Evolutionary conservation across 1,140 invertebrate genomes (phyloP), one percentile per base, ranked within the genome.

Genomic region (Cepaea nemoralis): DNA sequence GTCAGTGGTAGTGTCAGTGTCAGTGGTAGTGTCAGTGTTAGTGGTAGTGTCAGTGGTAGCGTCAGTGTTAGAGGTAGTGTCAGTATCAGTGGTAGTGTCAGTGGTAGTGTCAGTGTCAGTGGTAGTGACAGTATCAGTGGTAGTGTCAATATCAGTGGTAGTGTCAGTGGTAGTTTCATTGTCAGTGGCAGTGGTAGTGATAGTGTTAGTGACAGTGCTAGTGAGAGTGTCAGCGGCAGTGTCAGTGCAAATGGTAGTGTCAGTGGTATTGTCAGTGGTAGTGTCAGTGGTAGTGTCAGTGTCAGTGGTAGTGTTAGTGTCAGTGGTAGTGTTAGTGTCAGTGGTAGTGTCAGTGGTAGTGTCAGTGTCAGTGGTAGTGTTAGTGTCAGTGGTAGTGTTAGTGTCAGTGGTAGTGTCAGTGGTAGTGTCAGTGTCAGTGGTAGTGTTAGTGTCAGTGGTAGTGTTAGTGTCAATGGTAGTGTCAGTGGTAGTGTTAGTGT

Each of bases 161-260:
- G 50, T 16, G 50, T 55, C 14, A 55, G 50, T 16, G 50, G 14
- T 16, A 55, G 50, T 16, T 14, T 55, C 14, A 55, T 14, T 16
- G 50, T 55, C 14, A 55, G 50, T 55, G 50, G 14, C 50, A 55
- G 50, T 55, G 50, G 14, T n/a, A 55, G 50, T 55, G 50, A 16
- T n/a, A 55, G 50, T 55, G 50, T 55, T n/a, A 55, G 50, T 55
- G 50, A 16, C 50, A 55, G 50, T 55, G 50, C n/a, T n/a, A 55
- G 50, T 55, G 50, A 16, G 14, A 55, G 50, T 55, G 50, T 55
- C 50, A 55, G 50, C n/a, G 50, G 14, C 50, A 55, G 50, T 55
- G 50, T 55, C 50, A 55, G 50, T 55, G 50, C n/a, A 55, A 55
- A n/a, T 55, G 50, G 14, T n/a, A n/a, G 50, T n/a, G 50, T 55